These are phyloP conservation scores for Tribolium madens DNA, from an alignment of 1,140 invertebrate species.

Conservation along the genomic window DNA sequence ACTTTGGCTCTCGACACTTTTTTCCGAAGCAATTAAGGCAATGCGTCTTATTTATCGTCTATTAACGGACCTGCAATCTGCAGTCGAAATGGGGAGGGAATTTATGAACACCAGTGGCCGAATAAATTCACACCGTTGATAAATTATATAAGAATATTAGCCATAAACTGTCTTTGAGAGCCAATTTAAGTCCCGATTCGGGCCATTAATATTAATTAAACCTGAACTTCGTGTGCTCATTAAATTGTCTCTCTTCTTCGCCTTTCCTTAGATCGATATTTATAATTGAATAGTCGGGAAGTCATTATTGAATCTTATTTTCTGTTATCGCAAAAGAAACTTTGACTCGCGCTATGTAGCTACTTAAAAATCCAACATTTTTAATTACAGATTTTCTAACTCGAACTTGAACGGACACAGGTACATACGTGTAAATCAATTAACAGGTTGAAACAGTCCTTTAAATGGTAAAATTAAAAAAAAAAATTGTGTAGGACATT, in stretches of 20 bases:
- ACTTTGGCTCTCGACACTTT: conserved; percentile 26
- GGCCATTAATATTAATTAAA: conserved; percentile 57
- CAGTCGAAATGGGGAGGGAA: conserved; percentile 48
- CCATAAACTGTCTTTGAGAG: conserved; percentile 54
- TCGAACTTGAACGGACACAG: neutral
- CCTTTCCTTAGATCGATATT: conserved; percentile 47
- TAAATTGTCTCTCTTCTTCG: conserved; percentile 44
- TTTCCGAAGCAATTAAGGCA: conserved; percentile 46
- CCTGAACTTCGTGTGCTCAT: conserved; percentile 45
- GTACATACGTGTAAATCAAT: neutral
- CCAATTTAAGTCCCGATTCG: conserved; percentile 51
- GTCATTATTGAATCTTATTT: conserved; percentile 50
- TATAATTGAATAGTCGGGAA: conserved; percentile 50
- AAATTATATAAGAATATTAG: conserved; percentile 51
- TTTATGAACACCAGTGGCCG: conserved; percentile 50
- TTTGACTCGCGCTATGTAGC: neutral
- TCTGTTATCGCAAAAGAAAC: conserved; percentile 25
- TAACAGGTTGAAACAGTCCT: too few species aligned
- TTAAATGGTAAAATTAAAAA: too few species aligned
- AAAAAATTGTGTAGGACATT: too few species aligned
- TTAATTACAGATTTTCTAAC: too few species aligned
- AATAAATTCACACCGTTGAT: conserved; percentile 50
- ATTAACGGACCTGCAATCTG: conserved; percentile 50
- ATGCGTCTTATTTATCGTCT: conserved; percentile 53
- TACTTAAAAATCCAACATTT: neutral